Base-by-base conservation (phyloP, 1,140 invertebrate genomes). In the Drosophila trapezifrons region DNA sequence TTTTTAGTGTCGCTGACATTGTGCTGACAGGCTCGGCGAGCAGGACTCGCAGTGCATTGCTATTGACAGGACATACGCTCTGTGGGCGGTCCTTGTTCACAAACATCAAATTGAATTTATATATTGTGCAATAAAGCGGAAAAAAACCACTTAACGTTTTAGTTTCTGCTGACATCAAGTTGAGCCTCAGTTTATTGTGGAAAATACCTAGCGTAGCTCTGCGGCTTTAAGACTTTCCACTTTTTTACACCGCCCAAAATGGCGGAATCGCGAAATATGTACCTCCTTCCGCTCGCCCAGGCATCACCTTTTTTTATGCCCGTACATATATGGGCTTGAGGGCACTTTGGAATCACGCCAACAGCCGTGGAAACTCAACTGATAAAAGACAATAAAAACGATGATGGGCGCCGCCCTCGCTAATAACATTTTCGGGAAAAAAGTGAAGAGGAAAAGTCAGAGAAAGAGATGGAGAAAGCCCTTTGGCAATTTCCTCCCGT, bases 361-460 rank as follows among this genome's bases (percentile, higher is more conserved):
- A 64, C 37, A 60, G 69, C 51, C 40, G 47, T 54, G 51, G 52
- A 63, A 38, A 38, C 45, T 79, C 51, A 64, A 45, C 73, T 62
- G 59, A 70, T 76, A 81, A 81, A 85, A 81, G 46, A 85, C 59
- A 85, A 85, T 85, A 78, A 85, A 64, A 59, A 55, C 57, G 47
- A 45, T 62, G 52, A 64, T 51, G 49, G 49, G 54, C 43, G 51
- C 40, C 20, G 63, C 42, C 27, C 40, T 57, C 27, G 64, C 72
- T 69, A 73, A 84, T 79, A 67, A 59, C 38, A 59, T 79, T 83
- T 71, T 56, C 22, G 18, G 22, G 10, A 55, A 20, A 63, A 59
- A 29, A 65, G 17, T n/a, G 35, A 40, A 27, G 22, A 60, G 56
- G 40, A 35, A 47, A 46, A 42, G 29, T n/a, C 27, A 32, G 25